Conservation (phyloP, 2,797 vertebrate species). For the Aulostomus chinensis region DNA sequence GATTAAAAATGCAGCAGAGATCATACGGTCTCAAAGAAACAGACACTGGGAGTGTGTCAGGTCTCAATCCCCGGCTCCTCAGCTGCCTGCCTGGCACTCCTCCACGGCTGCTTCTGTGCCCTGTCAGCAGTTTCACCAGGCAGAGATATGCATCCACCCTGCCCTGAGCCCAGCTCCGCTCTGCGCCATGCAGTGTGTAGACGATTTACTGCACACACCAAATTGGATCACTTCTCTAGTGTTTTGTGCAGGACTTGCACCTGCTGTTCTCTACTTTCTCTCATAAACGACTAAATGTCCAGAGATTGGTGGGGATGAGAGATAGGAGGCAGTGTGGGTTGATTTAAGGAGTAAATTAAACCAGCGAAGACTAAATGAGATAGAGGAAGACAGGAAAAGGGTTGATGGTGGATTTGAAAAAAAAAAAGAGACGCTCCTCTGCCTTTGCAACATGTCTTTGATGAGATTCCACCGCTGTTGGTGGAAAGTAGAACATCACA, state of each 20-base stretch:
- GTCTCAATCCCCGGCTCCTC: slow-evolving; percentile 29
- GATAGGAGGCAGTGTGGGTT: slow-evolving; percentile 22
- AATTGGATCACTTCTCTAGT: slow-evolving; percentile 76
- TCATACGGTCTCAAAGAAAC: slow-evolving; percentile 2
- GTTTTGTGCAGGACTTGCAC: slow-evolving; percentile 64
- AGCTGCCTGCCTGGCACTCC: slow-evolving; percentile 33
- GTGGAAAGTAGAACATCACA: slow-evolving; percentile 12
- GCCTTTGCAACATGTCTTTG: neutral
- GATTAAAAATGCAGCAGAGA: too few relatives aligned
- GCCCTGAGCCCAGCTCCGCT: slow-evolving; percentile 52
- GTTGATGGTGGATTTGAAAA: slow-evolving; percentile 21
- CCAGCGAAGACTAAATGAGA: slow-evolving; percentile 29
- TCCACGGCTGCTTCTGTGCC: slow-evolving; percentile 42
- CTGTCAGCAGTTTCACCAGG: slow-evolving; percentile 63
- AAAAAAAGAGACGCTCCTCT: slow-evolving; percentile 6
- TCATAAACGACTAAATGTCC: slow-evolving; percentile 66
- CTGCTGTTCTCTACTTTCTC: slow-evolving; percentile 67
- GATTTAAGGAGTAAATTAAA: slow-evolving; percentile 70
- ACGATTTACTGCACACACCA: slow-evolving; percentile 76
- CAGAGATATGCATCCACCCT: slow-evolving; percentile 54
- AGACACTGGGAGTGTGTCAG: slow-evolving; percentile 35
- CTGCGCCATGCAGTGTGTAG: slow-evolving; percentile 50
- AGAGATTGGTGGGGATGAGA: slow-evolving; percentile 36
- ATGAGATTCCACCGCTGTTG: neutral
- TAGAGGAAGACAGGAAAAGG: slow-evolving; percentile 19